phyloP scores from a whole-genome alignment of 2,888 invertebrate genomes.

The Ommatoiulus sabulosus region DNA sequence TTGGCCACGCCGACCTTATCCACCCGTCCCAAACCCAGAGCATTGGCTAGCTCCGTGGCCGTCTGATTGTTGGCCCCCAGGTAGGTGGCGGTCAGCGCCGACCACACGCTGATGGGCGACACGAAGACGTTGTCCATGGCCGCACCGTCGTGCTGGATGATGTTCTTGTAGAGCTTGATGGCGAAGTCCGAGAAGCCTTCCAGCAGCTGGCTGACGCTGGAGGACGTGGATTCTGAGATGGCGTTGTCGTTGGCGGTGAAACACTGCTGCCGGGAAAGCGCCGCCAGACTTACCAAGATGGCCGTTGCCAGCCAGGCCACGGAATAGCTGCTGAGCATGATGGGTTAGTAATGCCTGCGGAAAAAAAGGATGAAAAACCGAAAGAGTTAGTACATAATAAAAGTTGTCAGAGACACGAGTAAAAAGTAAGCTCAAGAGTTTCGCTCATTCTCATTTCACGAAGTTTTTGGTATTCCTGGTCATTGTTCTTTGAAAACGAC shows the following conservation, averaged over 20 bases:
- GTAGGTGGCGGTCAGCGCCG: slow-evolving; percentile 67
- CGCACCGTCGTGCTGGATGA: not conserved
- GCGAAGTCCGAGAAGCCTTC: slow-evolving; percentile 54
- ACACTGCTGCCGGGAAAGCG: not conserved
- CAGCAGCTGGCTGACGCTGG: slow-evolving; percentile 34
- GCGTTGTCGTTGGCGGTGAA: slow-evolving; percentile 49
- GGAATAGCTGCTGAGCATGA: not conserved
- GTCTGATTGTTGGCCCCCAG: slow-evolving; percentile 67
- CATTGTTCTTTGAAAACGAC: too few species aligned
- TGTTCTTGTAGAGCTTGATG: slow-evolving; percentile 47
- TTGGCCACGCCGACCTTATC: slow-evolving; percentile 52
- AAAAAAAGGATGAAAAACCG: not conserved
- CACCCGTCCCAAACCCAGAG: slow-evolving; percentile 51
- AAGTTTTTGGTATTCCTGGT: too few species aligned
- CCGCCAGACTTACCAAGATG: not conserved
- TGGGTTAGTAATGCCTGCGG: not conserved
- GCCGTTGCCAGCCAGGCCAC: not conserved
- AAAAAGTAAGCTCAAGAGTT: too few species aligned
- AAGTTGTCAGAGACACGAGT: too few species aligned
- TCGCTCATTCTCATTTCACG: too few species aligned
- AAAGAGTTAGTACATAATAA: not conserved
- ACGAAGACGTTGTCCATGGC: slow-evolving; percentile 63
- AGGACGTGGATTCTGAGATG: slow-evolving; percentile 45
- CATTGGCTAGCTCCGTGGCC: slow-evolving; percentile 55
- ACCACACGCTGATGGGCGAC: slow-evolving; percentile 68